Conservation (phyloP, 2,113 vertebrate species). For the Thalassarche chlororhynchos region DNA sequence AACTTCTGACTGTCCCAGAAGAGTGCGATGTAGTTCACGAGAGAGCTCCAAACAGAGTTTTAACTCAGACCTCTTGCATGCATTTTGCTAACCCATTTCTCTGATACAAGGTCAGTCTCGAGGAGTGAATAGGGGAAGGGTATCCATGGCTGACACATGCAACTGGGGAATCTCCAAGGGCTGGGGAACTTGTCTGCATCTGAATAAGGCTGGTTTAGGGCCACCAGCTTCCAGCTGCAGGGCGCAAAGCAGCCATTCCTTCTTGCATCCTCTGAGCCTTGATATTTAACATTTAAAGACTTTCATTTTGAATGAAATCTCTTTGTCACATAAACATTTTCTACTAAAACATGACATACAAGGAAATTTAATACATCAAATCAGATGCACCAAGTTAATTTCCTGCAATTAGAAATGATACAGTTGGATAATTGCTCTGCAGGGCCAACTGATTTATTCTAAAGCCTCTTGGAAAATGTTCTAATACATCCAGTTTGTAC, state of each 20-base stretch:
- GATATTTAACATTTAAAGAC: neutral
- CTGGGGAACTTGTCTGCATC: neutral
- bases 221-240: neutral
- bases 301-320: neutral
- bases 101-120: neutral
- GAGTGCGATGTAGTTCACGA: neutral
- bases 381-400: constrained; percentile 9
- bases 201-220: neutral
- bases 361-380: neutral
- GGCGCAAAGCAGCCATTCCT: neutral
- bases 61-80: neutral
- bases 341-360: neutral
- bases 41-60: neutral
- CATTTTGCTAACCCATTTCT: neutral
- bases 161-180: neutral
- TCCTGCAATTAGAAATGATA: neutral
- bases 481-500: neutral
- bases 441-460: neutral
- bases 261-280: neutral
- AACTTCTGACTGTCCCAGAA: neutral
- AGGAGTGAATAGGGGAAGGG: neutral
- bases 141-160: neutral
- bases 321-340: neutral
- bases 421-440: neutral
- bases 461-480: neutral